Evolutionary conservation across 2,797 vertebrate species (phyloP).

Genomic region (Zalophus californianus): DNA sequence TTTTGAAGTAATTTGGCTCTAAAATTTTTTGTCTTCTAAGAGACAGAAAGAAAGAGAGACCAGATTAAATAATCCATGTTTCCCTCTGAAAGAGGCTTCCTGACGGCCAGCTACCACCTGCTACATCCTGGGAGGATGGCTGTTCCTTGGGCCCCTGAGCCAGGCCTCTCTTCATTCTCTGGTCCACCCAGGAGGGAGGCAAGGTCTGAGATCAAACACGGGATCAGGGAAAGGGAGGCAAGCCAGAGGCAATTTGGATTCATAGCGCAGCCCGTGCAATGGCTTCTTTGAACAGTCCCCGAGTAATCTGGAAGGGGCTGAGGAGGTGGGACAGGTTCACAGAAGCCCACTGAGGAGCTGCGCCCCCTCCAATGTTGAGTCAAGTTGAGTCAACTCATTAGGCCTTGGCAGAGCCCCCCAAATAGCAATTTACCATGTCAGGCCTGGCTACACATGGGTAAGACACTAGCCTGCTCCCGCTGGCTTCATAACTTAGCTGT

Average conservation of each 20-base stretch:
- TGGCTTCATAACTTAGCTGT: not conserved
- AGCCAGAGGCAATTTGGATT: not conserved
- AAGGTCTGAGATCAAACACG: not conserved
- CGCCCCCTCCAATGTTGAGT: not conserved
- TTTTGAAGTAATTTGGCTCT: not conserved
- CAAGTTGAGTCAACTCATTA: not conserved
- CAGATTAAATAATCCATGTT: not conserved
- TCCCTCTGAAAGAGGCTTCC: not conserved
- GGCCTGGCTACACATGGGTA: not conserved
- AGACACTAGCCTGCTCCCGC: accelerated
- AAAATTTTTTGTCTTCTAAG: slow-evolving; percentile 47
- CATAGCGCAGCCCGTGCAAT: accelerated
- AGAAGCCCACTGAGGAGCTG: not conserved
- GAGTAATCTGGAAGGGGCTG: not conserved
- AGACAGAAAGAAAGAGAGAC: not conserved
- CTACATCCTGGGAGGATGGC: not conserved
- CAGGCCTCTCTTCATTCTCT: not conserved
- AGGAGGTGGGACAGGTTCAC: not conserved
- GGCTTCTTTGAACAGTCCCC: not conserved
- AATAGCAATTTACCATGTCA: not conserved
- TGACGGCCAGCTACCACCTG: not conserved
- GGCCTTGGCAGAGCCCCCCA: not conserved
- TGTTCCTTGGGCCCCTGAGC: not conserved
- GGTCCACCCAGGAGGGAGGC: not conserved
- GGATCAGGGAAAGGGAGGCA: not conserved